Percentiles rank a stretch among this genome's conserved stretches.
These are phyloP conservation scores for Tetraodon nigroviridis DNA, from an alignment of 2,113 vertebrate genomes.

Conservation along the genomic window DNA sequence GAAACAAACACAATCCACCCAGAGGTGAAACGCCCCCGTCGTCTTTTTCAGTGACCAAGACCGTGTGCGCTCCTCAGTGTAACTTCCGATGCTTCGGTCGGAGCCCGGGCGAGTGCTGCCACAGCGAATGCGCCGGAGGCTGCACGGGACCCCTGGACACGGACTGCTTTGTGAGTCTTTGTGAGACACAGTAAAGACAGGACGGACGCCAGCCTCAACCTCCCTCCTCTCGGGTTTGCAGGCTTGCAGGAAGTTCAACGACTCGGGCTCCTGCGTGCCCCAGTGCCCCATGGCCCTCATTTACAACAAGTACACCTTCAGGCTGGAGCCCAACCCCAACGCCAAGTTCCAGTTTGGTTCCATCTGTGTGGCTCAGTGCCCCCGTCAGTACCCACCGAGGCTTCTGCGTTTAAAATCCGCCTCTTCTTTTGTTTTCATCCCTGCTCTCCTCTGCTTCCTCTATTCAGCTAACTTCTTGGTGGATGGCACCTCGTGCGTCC, in stretches of 20 bases:
- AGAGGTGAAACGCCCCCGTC: neutral
- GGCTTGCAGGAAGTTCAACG: constrained; percentile 90
- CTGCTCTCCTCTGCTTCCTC: neutral
- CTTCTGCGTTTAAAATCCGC: neutral
- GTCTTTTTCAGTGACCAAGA: constrained; percentile 84
- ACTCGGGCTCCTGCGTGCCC: constrained; percentile 84
- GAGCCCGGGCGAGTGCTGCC: constrained; percentile 86
- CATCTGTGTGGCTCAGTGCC: constrained; percentile 86
- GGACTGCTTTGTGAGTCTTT: constrained; percentile 85
- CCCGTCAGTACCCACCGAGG: constrained; percentile 71
- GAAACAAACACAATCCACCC: neutral
- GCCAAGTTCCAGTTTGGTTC: constrained; percentile 92
- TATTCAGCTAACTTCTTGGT: constrained; percentile 84
- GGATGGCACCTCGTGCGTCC: constrained; percentile 88
- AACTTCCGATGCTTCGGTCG: constrained; percentile 88
- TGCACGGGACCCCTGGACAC: constrained; percentile 84
- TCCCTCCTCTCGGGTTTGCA: constrained; percentile 35
- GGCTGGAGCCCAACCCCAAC: constrained; percentile 87
- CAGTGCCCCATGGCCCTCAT: constrained; percentile 85
- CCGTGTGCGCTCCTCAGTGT: constrained; percentile 88
- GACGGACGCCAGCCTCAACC: neutral
- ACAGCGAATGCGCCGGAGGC: constrained; percentile 88
- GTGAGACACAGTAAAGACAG: neutral
- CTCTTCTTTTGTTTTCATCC: neutral
- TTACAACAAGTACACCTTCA: constrained; percentile 89